A percentile compares a stretch with the other conserved stretches of the same genome.
Conservation (phyloP, 2,888 invertebrate genomes). For the Pseudoips prasinana region DNA sequence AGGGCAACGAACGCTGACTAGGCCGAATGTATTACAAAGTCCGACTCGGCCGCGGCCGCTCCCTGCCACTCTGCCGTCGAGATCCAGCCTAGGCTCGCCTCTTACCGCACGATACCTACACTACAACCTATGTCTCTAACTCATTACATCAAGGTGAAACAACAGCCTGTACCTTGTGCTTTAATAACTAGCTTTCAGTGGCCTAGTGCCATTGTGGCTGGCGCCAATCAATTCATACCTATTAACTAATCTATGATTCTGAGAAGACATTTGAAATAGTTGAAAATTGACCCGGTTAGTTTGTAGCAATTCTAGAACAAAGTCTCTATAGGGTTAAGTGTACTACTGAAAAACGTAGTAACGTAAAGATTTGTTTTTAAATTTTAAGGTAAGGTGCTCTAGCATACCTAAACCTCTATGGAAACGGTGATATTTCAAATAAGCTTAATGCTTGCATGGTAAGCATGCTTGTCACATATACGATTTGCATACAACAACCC, state of each 20-base stretch:
- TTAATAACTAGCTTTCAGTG: conserved; percentile 29
- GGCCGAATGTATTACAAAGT: conserved; percentile 81
- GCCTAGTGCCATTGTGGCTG: conserved; percentile 22
- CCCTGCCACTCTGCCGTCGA: conserved; percentile 74
- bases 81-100: conserved; percentile 75
- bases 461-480: too few relatives aligned
- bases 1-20: conserved; percentile 80
- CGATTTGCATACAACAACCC: too few relatives aligned
- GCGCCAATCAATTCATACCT: conserved; percentile 12
- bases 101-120: conserved; percentile 68
- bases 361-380: too few relatives aligned
- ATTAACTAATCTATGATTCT: too few relatives aligned
- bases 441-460: too few relatives aligned
- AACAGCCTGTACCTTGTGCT: conserved; percentile 43
- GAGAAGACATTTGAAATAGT: not conserved
- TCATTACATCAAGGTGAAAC: conserved; percentile 74
- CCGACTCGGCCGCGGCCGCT: conserved; percentile 73
- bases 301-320: too few relatives aligned
- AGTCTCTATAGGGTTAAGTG: too few relatives aligned
- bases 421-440: too few relatives aligned
- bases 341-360: too few relatives aligned
- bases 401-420: too few relatives aligned
- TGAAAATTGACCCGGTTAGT: not conserved
- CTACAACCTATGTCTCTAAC: conserved; percentile 60
- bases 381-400: too few relatives aligned